These are phyloP conservation scores for Spodoptera frugiperda DNA, from an alignment of 1,140 invertebrate species.

Conservation along the genomic window DNA sequence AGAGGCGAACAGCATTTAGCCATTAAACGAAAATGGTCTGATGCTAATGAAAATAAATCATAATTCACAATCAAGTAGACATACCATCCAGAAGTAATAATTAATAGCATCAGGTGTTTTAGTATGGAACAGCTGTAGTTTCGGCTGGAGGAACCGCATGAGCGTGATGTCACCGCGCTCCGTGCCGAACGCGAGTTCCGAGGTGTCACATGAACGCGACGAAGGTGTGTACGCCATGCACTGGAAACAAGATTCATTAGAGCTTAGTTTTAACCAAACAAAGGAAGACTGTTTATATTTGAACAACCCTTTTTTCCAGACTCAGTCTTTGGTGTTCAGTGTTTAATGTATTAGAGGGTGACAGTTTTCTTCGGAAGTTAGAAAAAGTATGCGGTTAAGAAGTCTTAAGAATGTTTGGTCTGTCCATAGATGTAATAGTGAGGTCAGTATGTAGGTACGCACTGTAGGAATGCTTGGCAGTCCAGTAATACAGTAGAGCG, in stretches of 20 bases:
- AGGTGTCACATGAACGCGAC: conserved; percentile 47
- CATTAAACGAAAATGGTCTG: too few relatives aligned
- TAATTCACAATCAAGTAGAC: neutral
- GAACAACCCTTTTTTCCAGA: too few relatives aligned
- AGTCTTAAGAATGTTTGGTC: too few relatives aligned
- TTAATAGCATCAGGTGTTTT: conserved; percentile 83
- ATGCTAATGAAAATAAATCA: too few relatives aligned
- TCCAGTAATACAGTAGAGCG: conserved; percentile 84
- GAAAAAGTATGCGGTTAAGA: too few relatives aligned
- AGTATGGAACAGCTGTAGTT: conserved; percentile 77
- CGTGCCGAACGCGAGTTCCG: conserved; percentile 82
- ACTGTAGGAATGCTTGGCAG: conserved; percentile 82
- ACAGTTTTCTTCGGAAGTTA: too few relatives aligned
- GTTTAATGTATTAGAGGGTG: too few relatives aligned
- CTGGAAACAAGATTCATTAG: conserved; percentile 58
- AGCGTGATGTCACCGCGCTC: conserved; percentile 82
- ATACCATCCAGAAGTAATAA: conserved; percentile 87
- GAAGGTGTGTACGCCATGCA: conserved; percentile 75
- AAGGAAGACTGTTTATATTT: too few relatives aligned
- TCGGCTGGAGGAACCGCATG: conserved; percentile 82
- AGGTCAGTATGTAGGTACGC: conserved; percentile 27
- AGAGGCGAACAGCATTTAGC: too few relatives aligned
- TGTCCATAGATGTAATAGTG: neutral
- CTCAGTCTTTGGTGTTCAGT: too few relatives aligned
- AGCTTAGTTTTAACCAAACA: too few relatives aligned